Conservation (phyloP, 2,113 vertebrate species). For the Pituophis catenifer region DNA sequence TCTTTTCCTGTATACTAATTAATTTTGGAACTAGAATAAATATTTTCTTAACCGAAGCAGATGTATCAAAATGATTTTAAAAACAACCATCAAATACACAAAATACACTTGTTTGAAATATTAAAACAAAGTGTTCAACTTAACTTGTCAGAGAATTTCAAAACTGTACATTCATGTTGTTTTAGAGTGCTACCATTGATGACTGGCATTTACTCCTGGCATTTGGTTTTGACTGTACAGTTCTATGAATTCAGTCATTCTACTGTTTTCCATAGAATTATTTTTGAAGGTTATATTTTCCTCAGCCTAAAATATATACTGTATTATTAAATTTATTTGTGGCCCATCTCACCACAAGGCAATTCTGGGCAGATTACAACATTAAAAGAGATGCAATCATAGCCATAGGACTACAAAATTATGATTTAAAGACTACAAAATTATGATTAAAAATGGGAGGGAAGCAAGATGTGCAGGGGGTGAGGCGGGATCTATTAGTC, state of each 20-base stretch:
- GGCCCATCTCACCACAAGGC: background rate
- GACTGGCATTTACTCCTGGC: background rate
- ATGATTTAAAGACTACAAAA: background rate
- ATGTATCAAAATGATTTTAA: background rate
- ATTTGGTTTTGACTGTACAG: background rate
- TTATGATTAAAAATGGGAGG: background rate
- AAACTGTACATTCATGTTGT: background rate
- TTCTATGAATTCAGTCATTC: background rate
- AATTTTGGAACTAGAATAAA: background rate
- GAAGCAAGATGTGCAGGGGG: background rate
- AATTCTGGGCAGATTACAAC: background rate
- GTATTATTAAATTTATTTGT: background rate
- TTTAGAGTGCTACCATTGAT: background rate
- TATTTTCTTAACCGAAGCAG: background rate
- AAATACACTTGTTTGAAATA: background rate
- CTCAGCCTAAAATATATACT: background rate
- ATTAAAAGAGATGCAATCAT: background rate
- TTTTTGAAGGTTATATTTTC: background rate
- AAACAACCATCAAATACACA: background rate
- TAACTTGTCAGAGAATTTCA: background rate
- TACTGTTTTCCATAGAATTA: background rate
- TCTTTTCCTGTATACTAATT: background rate
- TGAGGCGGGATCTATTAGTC: background rate
- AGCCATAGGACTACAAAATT: background rate
- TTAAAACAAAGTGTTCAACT: background rate